Base-by-base conservation (phyloP, 2,797 vertebrate genomes). In the Macrochelys suwanniensis region DNA sequence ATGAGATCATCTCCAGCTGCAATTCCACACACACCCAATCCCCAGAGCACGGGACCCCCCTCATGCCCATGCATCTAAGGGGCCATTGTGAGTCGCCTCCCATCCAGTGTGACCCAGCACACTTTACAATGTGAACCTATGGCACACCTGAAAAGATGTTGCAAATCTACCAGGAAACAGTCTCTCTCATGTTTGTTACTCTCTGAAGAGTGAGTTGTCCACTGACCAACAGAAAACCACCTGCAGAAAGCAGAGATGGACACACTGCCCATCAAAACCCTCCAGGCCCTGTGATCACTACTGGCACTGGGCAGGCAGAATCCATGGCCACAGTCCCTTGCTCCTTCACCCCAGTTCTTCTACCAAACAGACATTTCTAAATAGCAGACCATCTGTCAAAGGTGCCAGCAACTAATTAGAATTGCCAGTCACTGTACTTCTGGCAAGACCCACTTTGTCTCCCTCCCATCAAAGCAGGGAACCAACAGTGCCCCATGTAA, bases 401-500 rank as follows among this genome's bases (percentile, higher is more conserved):
- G 26, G 28, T 76, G 71, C 37, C 65, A 11, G 23, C 7, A 3
- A 0, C 0, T 33, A 65, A 51, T 23, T 7, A 76, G 13, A 77
- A 78, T 26, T 1, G 2, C 4, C 31, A 65, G 49, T 16, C 1
- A 0, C 61, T 61, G 51, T 7, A 0, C 2, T 13, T 51, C 51
- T 9, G 26, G 50, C 28, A 85, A 19, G 51, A 53, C 23, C 45
- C 88, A 47, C 31, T 17, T 50, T 6, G 1, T 15, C 21, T 49
- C 82, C 12, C 42, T 76, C 65, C 78, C 56, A 83, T 90, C 53
- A n/a, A 7, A 88, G 54, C 21, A 42, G 45, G 19, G 47, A 28
- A 6, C 59, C 0, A 0, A 2, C 9, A 2, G 19, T 28, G 4
- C 56, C 74, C 53, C 76, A n/a, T 0, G 0, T 1, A 25, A 25